A percentile compares a stretch with the other conserved stretches of the same genome.
These are phyloP conservation scores for Osmerus mordax DNA, from an alignment of 2,113 vertebrate species.

Conservation along the genomic window DNA sequence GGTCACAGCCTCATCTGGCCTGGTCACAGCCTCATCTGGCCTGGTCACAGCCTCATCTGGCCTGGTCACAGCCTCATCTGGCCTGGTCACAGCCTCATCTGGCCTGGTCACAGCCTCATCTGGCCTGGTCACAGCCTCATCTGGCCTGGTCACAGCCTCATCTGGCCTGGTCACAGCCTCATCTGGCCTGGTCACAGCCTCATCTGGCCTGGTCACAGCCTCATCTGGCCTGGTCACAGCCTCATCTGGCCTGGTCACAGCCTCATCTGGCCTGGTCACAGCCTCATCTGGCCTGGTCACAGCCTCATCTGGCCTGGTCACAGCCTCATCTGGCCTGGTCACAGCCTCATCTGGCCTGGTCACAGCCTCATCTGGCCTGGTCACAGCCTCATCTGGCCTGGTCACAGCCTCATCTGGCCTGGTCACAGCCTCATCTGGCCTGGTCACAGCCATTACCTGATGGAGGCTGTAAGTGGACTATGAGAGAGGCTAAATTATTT, in stretches of 20 bases:
- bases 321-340: constrained; percentile 56
- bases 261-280: constrained; percentile 57
- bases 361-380: constrained; percentile 54
- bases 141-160: constrained; percentile 56
- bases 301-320: constrained; percentile 57
- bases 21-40: constrained; percentile 57
- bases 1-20: constrained; percentile 57
- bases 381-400: constrained; percentile 55
- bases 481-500: constrained; percentile 67
- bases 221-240: constrained; percentile 56
- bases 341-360: constrained; percentile 56
- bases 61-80: constrained; percentile 57
- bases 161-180: constrained; percentile 56
- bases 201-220: constrained; percentile 56
- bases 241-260: constrained; percentile 55
- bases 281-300: constrained; percentile 57
- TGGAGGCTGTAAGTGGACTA: constrained; percentile 59
- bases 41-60: constrained; percentile 56
- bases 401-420: constrained; percentile 57
- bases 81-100: constrained; percentile 58
- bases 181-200: constrained; percentile 56
- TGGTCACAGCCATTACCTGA: constrained; percentile 66
- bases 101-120: constrained; percentile 58
- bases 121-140: constrained; percentile 56
- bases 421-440: constrained; percentile 54